phyloP scores from a whole-genome alignment of 2,888 invertebrate species.

The Caenorhabditis imperialis region DNA sequence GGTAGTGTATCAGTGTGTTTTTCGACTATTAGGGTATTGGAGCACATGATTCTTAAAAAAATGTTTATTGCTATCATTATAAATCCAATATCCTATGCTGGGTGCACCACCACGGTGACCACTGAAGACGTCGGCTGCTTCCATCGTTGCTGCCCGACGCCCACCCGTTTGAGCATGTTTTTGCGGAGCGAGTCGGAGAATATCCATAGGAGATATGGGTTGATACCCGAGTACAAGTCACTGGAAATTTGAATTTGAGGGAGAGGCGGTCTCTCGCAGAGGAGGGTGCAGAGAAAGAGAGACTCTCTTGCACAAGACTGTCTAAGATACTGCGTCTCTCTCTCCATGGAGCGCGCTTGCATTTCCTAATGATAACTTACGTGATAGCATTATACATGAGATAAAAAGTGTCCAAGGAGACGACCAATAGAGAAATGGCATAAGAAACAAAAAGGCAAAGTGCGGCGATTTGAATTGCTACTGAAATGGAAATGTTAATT shows the following conservation, averaged over 20 bases:
- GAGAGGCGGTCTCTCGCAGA: no score
- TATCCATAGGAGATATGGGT: conserved; percentile 54
- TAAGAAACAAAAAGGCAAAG: conserved; percentile 39
- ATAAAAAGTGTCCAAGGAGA: conserved; percentile 51
- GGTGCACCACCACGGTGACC: conserved; percentile 29
- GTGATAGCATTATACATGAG: conserved; percentile 41
- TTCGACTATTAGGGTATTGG: no score
- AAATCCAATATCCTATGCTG: no score
- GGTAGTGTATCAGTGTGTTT: no score
- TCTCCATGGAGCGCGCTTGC: no score
- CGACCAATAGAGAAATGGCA: conserved; percentile 16
- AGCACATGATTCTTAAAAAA: no score
- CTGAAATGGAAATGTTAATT: conserved; percentile 8
- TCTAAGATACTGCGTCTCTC: no score
- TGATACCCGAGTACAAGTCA: conserved; percentile 51
- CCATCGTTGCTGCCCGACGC: conserved; percentile 11
- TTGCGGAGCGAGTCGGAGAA: conserved; percentile 53
- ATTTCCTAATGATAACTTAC: conserved; percentile 3
- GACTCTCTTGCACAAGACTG: no score
- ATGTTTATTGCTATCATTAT: no score
- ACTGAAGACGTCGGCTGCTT: conserved; percentile 14
- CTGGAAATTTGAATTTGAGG: conserved; percentile 33
- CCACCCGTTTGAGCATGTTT: conserved; percentile 28
- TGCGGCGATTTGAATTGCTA: conserved; percentile 48
- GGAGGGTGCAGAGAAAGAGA: no score